phyloP scores from a whole-genome alignment of 2,113 vertebrate genomes.

The Sceloporus undulatus region DNA sequence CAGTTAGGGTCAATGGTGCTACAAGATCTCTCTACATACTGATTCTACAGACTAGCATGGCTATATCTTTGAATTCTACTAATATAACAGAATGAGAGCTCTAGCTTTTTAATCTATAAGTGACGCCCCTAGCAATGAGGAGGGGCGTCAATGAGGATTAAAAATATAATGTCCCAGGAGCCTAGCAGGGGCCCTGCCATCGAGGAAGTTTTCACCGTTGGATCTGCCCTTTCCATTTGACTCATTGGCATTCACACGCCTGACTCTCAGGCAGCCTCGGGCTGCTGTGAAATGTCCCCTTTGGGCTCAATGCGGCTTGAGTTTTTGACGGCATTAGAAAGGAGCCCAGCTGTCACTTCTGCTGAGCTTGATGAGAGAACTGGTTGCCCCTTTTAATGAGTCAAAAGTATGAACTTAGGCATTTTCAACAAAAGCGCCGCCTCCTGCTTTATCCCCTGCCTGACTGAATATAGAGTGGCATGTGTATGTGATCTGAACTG shows the following conservation, averaged over 20 bases:
- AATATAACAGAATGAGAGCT: background rate
- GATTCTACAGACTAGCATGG: too few species aligned
- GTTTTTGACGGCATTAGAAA: slow-evolving; percentile 69
- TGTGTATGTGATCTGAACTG: slow-evolving; percentile 39
- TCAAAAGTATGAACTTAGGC: slow-evolving; percentile 66
- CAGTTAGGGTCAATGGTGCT: too few species aligned
- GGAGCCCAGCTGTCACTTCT: slow-evolving; percentile 73
- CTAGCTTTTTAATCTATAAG: background rate
- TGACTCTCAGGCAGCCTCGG: slow-evolving; percentile 67
- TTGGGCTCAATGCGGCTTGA: slow-evolving; percentile 66
- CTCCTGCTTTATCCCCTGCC: slow-evolving; percentile 43
- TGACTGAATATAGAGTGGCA: slow-evolving; percentile 29
- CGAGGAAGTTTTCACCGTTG: slow-evolving; percentile 54
- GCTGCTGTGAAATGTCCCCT: slow-evolving; percentile 69
- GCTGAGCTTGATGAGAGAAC: slow-evolving; percentile 63
- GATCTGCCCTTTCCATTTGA: slow-evolving; percentile 70
- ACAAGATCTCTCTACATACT: too few species aligned
- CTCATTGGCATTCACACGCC: slow-evolving; percentile 72
- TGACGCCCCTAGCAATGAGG: background rate
- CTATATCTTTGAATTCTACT: too few species aligned
- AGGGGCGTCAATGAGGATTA: background rate
- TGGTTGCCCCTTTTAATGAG: slow-evolving; percentile 65
- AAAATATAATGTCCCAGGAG: slow-evolving; percentile 14
- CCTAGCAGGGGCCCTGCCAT: slow-evolving; percentile 24
- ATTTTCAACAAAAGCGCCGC: background rate